These are phyloP conservation scores for Melanotaenia nigrans DNA, from an alignment of 2,797 vertebrate genomes.

Conservation along the genomic window DNA sequence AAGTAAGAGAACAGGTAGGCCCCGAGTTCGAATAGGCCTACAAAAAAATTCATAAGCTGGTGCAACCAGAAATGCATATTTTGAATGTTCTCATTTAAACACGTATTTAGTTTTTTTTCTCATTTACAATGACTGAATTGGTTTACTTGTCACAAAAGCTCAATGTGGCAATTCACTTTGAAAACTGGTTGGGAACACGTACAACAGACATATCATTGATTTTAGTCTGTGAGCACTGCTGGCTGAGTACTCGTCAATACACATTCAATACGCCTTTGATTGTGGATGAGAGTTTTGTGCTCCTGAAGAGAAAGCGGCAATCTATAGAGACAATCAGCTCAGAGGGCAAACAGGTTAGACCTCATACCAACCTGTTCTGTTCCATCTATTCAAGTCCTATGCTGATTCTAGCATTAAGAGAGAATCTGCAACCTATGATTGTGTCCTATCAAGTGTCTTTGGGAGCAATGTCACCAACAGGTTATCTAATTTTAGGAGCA, in stretches of 20 bases:
- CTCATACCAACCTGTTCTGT: constrained; percentile 41
- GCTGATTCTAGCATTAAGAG: constrained; percentile 69
- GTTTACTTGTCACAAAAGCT: constrained; percentile 39
- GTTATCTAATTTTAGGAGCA: constrained; percentile 62
- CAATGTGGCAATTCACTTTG: constrained; percentile 62
- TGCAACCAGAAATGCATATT: not conserved
- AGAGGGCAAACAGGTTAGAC: constrained; percentile 70
- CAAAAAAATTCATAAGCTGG: not conserved
- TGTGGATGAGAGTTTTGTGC: constrained; percentile 80
- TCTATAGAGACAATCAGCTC: constrained; percentile 80
- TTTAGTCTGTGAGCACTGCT: constrained; percentile 72
- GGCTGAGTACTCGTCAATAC: constrained; percentile 73
- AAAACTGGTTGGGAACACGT: constrained; percentile 54
- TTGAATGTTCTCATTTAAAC: not conserved
- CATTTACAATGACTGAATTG: not conserved
- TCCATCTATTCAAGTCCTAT: constrained; percentile 60
- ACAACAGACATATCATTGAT: constrained; percentile 79
- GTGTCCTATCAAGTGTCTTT: constrained; percentile 56
- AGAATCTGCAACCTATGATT: constrained; percentile 44
- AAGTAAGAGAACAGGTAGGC: not conserved
- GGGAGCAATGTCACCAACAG: constrained; percentile 57
- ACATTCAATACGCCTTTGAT: constrained; percentile 82
- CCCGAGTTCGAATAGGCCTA: no score
- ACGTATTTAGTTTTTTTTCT: not conserved
- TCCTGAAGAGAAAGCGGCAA: constrained; percentile 68